Percentiles rank a stretch among this genome's conserved stretches.
Evolutionary conservation across 1,140 invertebrate genomes (phyloP).

Genomic region (Trissolcus basalis): DNA sequence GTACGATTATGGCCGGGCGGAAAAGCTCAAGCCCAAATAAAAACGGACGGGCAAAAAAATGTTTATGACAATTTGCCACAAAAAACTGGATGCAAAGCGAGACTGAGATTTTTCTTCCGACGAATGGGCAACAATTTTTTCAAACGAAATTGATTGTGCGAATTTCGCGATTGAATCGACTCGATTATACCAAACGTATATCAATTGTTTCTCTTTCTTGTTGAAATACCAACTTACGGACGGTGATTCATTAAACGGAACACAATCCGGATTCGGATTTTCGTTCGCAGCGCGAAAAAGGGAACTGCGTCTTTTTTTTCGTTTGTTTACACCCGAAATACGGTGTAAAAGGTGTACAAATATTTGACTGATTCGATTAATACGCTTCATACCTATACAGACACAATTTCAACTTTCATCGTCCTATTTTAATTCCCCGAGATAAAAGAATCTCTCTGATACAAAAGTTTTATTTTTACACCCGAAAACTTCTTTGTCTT

Average conservation of each 20-base stretch:
- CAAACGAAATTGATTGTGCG: too few species aligned
- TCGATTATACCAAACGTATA: too few species aligned
- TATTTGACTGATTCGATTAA: slow-evolving; percentile 9
- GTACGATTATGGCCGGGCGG: slow-evolving; percentile 9
- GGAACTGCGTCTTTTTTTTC: slow-evolving; percentile 1
- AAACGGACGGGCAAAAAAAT: background rate
- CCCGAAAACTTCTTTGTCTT: too few species aligned
- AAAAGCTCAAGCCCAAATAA: slow-evolving; percentile 15
- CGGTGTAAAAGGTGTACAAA: background rate
- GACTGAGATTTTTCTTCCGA: too few species aligned
- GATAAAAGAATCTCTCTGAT: background rate
- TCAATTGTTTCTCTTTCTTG: too few species aligned
- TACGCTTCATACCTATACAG: background rate
- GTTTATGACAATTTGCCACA: too few species aligned
- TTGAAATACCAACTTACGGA: too few species aligned
- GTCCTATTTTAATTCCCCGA: background rate
- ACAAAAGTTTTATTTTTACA: too few species aligned
- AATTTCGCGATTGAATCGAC: too few species aligned
- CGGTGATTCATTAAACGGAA: background rate
- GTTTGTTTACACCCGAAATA: slow-evolving; percentile 1
- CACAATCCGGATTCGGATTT: slow-evolving; percentile 23
- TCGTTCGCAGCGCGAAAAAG: slow-evolving; percentile 18
- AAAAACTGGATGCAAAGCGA: too few species aligned
- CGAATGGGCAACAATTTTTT: too few species aligned
- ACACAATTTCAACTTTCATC: background rate